A percentile compares a stretch with the other conserved stretches of the same genome.
Evolutionary conservation across 2,113 vertebrate species (phyloP).

Genomic region (Oxyura jamaicensis): DNA sequence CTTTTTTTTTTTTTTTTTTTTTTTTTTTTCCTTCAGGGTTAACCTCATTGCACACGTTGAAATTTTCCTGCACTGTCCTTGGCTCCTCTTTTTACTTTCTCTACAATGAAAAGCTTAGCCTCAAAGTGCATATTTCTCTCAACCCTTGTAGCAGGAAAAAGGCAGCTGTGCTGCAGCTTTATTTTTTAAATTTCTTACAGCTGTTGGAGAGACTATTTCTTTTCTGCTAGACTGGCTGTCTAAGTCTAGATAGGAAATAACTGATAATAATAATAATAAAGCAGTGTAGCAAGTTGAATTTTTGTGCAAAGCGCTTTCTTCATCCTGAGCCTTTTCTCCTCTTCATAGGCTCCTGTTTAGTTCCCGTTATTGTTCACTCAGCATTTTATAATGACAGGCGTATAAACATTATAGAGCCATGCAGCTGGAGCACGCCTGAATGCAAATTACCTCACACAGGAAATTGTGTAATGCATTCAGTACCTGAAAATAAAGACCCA

Average conservation of each 20-base stretch:
- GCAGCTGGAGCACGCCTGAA: not conserved
- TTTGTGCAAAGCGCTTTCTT: not conserved
- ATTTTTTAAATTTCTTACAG: constrained; percentile 1
- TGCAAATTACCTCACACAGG: constrained; percentile 4
- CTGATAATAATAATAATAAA: constrained; percentile 7
- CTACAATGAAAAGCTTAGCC: not conserved
- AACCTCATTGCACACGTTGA: not conserved
- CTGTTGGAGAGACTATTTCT: not conserved
- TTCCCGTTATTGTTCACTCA: constrained; percentile 36
- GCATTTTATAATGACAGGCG: not conserved
- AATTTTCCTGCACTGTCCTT: constrained; percentile 10
- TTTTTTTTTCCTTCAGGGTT: constrained; percentile 20
- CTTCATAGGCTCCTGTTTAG: not conserved
- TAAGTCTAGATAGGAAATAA: not conserved
- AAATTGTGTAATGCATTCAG: not conserved
- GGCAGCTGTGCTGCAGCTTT: not conserved
- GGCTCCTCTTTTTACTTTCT: not conserved
- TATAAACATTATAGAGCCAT: not conserved
- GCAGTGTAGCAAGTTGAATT: not conserved
- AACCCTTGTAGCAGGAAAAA: not conserved
- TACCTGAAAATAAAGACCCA: constrained; percentile 43
- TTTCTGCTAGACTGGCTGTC: not conserved
- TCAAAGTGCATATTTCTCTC: not conserved
- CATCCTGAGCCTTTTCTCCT: not conserved
- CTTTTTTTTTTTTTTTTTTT: no score